phyloP scores from a whole-genome alignment of 2,113 vertebrate genomes.

The Vicugna pacos region DNA sequence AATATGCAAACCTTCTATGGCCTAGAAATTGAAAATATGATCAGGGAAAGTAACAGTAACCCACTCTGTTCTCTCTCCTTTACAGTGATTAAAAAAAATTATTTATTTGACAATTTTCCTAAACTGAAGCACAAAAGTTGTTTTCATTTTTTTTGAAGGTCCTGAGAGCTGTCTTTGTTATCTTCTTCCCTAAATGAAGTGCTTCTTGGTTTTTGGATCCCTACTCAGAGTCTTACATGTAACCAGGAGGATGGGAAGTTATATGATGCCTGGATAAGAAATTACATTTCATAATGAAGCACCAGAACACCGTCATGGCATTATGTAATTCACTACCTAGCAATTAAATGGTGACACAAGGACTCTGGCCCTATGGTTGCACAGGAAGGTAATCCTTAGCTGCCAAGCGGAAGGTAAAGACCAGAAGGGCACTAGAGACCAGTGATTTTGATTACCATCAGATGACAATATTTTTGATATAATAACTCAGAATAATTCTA shows the following conservation, averaged over 20 bases:
- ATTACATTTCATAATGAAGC: not conserved
- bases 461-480: not conserved
- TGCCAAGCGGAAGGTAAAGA: not conserved
- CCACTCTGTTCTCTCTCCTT: not conserved
- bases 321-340: not conserved
- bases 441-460: not conserved
- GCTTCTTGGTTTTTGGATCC: not conserved
- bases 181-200: not conserved
- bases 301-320: not conserved
- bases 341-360: not conserved
- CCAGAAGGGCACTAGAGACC: not conserved
- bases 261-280: not conserved
- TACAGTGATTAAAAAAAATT: not conserved
- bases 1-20: not conserved
- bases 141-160: not conserved
- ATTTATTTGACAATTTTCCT: not conserved
- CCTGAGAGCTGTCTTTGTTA: not conserved
- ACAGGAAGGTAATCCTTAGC: not conserved
- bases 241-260: not conserved
- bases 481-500: not conserved
- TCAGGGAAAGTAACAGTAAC: not conserved
- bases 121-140: not conserved
- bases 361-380: accelerated
- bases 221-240: not conserved
- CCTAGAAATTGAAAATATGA: not conserved